Conservation (phyloP, 2,888 invertebrate genomes). For the Melinaea marsaeus region DNA sequence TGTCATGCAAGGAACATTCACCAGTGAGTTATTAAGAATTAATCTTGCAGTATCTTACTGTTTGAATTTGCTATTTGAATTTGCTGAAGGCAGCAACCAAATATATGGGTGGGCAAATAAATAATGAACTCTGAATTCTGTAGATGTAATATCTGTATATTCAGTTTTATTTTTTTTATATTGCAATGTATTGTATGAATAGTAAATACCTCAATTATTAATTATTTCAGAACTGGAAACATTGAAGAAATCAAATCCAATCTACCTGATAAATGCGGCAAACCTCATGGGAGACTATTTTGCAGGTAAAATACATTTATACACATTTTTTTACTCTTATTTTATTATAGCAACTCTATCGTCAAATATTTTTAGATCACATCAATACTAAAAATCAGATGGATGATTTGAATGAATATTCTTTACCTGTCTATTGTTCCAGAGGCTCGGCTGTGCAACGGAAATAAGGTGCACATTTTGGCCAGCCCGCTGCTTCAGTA, state of each 20-base stretch:
- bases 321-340: background rate
- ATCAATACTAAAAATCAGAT: too few relatives aligned
- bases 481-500: slow-evolving; percentile 64
- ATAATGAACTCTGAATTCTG: background rate
- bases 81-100: background rate
- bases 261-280: slow-evolving; percentile 65
- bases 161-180: background rate
- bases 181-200: background rate
- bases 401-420: too few relatives aligned
- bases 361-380: too few relatives aligned
- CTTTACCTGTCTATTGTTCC: slow-evolving; percentile 26
- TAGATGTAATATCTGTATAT: background rate
- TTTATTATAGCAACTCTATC: background rate
- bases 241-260: slow-evolving; percentile 59
- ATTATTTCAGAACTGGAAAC: slow-evolving; percentile 63
- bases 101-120: too few relatives aligned
- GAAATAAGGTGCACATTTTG: slow-evolving; percentile 67
- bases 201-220: background rate
- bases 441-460: slow-evolving; percentile 70
- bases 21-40: slow-evolving; percentile 45
- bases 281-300: slow-evolving; percentile 73
- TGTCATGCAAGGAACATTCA: slow-evolving; percentile 66
- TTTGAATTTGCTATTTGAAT: too few relatives aligned
- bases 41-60: too few relatives aligned
- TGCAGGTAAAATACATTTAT: slow-evolving; percentile 50